These are phyloP conservation scores for Nasonia oneida DNA, from an alignment of 2,888 invertebrate species.

Conservation along the genomic window DNA sequence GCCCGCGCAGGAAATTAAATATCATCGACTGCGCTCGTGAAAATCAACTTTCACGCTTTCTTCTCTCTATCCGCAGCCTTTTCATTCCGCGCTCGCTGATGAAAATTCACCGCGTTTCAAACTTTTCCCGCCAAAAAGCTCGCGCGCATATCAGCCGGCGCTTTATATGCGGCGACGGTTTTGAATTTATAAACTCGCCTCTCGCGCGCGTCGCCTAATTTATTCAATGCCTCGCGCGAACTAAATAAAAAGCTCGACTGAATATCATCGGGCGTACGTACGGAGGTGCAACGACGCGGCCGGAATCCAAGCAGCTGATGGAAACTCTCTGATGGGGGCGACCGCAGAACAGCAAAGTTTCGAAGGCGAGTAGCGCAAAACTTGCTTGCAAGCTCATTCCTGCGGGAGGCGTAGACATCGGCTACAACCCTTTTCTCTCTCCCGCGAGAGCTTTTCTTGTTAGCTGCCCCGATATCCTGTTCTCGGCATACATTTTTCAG, in stretches of 20 bases:
- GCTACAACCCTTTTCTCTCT: neutral
- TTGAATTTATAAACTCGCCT: slow-evolving; percentile 29
- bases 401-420: neutral
- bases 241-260: slow-evolving; percentile 21
- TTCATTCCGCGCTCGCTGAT: slow-evolving; percentile 7
- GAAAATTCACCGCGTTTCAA: neutral
- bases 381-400: neutral
- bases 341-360: slow-evolving; percentile 4
- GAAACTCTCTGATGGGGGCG: neutral
- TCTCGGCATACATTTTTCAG: slow-evolving; percentile 25
- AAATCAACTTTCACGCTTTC: slow-evolving; percentile 13
- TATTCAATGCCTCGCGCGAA: slow-evolving; percentile 34
- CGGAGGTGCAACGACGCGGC: neutral
- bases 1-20: slow-evolving; percentile 68
- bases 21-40: slow-evolving; percentile 58
- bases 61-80: neutral
- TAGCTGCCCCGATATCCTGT: slow-evolving; percentile 13
- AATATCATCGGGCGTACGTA: neutral
- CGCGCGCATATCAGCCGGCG: neutral
- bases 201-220: slow-evolving; percentile 20
- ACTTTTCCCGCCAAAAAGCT: slow-evolving; percentile 13
- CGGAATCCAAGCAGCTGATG: slow-evolving; percentile 3
- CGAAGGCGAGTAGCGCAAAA: neutral
- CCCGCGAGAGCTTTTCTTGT: slow-evolving; percentile 20
- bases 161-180: slow-evolving; percentile 4